These are phyloP conservation scores for Saturnia japonica DNA, from an alignment of 2,888 invertebrate genomes.

Conservation along the genomic window DNA sequence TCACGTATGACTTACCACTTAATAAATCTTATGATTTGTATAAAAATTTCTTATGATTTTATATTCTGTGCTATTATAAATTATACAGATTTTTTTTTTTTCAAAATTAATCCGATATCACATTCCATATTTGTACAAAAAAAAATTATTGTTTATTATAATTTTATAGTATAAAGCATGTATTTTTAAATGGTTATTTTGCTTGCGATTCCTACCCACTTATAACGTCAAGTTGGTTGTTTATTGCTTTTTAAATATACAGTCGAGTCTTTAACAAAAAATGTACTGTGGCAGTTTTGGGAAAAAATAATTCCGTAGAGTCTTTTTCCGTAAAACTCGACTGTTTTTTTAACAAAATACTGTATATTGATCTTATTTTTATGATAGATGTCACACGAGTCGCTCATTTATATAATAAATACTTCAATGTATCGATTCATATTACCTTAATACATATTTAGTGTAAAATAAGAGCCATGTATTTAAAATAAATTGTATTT, in stretches of 20 bases:
- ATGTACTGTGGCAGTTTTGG: background rate
- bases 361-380: background rate
- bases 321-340: background rate
- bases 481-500: background rate
- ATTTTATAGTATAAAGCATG: conserved; percentile 21
- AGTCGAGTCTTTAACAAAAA: background rate
- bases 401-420: background rate
- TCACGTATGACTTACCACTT: background rate
- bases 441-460: background rate
- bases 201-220: background rate
- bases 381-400: background rate
- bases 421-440: background rate
- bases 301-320: background rate
- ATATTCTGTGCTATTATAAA: conserved; percentile 47
- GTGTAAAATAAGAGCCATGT: background rate
- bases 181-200: background rate
- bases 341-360: background rate
- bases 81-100: conserved; percentile 30
- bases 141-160: conserved; percentile 20
- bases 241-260: background rate
- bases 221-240: background rate
- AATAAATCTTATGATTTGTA: conserved; percentile 25
- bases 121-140: conserved; percentile 75
- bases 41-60: conserved; percentile 51
- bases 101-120: conserved; percentile 62